Percentiles rank a stretch among this genome's conserved stretches.
Evolutionary conservation across 1,140 invertebrate genomes (phyloP).

Genomic region (Brachionus rotundiformis): DNA sequence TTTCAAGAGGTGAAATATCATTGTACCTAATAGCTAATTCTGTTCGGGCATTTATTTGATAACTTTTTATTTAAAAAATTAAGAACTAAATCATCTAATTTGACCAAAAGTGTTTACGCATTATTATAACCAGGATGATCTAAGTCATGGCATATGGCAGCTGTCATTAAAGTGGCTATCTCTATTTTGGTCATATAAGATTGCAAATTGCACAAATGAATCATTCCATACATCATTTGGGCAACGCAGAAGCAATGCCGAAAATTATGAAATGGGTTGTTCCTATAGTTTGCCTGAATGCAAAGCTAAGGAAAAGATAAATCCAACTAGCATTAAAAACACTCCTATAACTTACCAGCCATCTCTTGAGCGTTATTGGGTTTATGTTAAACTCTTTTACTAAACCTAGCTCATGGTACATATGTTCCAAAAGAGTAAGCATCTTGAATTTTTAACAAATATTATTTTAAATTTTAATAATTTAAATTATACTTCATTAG

Average conservation of each 20-base stretch:
- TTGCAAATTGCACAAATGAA: slow-evolving; percentile 65
- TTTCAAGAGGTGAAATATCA: slow-evolving; percentile 83
- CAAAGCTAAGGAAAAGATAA: slow-evolving; percentile 51
- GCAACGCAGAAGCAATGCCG: slow-evolving; percentile 84
- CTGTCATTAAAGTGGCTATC: slow-evolving; percentile 77
- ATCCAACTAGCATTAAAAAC: not conserved
- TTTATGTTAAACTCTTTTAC: slow-evolving; percentile 65
- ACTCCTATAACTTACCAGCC: slow-evolving; percentile 60
- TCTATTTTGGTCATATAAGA: slow-evolving; percentile 73
- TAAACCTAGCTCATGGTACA: slow-evolving; percentile 64
- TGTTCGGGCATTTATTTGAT: slow-evolving; percentile 78
- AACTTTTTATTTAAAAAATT: slow-evolving; percentile 55
- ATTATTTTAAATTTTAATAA: not conserved
- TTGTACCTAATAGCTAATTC: slow-evolving; percentile 82
- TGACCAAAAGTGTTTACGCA: slow-evolving; percentile 57
- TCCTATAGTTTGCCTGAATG: slow-evolving; percentile 84
- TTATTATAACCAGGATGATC: slow-evolving; percentile 67
- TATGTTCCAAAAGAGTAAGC: slow-evolving; percentile 64
- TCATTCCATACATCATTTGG: slow-evolving; percentile 76
- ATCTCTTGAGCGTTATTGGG: slow-evolving; percentile 64
- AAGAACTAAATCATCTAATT: not conserved
- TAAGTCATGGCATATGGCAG: slow-evolving; percentile 73
- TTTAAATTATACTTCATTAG: slow-evolving; percentile 63
- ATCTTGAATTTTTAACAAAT: slow-evolving; percentile 57
- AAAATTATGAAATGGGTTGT: slow-evolving; percentile 87